Evolutionary conservation across 2,888 invertebrate genomes (phyloP).

Genomic region (Anoncus sp.): DNA sequence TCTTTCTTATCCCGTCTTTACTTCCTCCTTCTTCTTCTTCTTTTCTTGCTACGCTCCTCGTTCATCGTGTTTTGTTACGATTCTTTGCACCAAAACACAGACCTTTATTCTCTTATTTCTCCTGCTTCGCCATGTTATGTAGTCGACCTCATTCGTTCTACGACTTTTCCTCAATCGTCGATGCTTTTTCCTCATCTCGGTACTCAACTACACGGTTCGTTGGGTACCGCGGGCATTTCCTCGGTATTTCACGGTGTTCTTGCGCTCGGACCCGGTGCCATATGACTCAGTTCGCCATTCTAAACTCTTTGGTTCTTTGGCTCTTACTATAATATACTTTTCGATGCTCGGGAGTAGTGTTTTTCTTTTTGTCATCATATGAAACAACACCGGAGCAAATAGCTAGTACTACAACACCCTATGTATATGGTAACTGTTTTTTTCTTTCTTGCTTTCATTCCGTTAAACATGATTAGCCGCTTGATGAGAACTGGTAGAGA

Average conservation of each 20-base stretch:
- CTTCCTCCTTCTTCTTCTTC: conserved; percentile 16
- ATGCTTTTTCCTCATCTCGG: conserved; percentile 59
- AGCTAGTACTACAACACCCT: neutral
- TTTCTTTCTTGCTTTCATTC: conserved; percentile 5
- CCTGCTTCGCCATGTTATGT: too few species aligned
- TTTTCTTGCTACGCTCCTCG: conserved; percentile 14
- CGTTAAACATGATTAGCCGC: conserved; percentile 42
- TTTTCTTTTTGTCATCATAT: conserved; percentile 10
- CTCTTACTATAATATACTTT: conserved; percentile 16
- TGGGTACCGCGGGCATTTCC: conserved; percentile 41
- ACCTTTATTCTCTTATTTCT: conserved; percentile 38
- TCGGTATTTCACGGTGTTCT: conserved; percentile 51
- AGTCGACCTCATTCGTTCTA: conserved; percentile 38
- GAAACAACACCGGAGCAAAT: conserved; percentile 5
- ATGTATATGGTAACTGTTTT: neutral
- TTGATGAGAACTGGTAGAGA: conserved; percentile 28
- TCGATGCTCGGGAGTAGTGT: conserved; percentile 57
- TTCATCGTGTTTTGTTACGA: conserved; percentile 18
- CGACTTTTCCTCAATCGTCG: conserved; percentile 59
- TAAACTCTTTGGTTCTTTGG: conserved; percentile 43
- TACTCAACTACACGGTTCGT: conserved; percentile 65
- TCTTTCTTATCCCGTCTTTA: conserved; percentile 10
- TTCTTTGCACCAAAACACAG: conserved; percentile 32
- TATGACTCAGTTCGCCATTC: conserved; percentile 53
- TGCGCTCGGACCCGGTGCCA: conserved; percentile 30